phyloP scores from a whole-genome alignment of 2,888 invertebrate genomes.

The Yponomeuta evonymella region DNA sequence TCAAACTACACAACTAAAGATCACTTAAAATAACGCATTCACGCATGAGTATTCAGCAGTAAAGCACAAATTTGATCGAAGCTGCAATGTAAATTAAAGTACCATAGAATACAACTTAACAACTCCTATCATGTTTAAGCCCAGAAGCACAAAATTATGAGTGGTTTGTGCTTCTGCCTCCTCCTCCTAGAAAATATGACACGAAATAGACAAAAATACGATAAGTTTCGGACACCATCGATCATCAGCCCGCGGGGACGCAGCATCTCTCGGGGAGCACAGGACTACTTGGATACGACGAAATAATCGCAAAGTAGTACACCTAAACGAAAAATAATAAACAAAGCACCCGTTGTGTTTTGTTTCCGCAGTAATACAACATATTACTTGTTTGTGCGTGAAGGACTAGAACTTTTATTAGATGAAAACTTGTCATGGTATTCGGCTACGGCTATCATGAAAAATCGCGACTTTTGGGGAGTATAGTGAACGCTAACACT shows the following conservation, averaged over 20 bases:
- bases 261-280: not conserved
- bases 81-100: slow-evolving; percentile 68
- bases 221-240: not conserved
- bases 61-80: slow-evolving; percentile 73
- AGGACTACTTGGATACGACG: not conserved
- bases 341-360: slow-evolving; percentile 52
- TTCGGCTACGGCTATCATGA: slow-evolving; percentile 19
- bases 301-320: slow-evolving; percentile 22
- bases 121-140: slow-evolving; percentile 49
- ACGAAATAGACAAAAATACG: slow-evolving; percentile 40
- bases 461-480: slow-evolving; percentile 13
- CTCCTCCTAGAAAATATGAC: slow-evolving; percentile 53
- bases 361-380: slow-evolving; percentile 24
- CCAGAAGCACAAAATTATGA: slow-evolving; percentile 69
- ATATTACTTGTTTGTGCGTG: slow-evolving; percentile 62
- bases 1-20: slow-evolving; percentile 48
- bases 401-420: slow-evolving; percentile 67
- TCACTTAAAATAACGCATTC: slow-evolving; percentile 64
- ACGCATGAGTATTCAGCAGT: slow-evolving; percentile 75
- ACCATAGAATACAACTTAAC: slow-evolving; percentile 31
- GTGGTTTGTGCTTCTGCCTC: slow-evolving; percentile 35
- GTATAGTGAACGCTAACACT: slow-evolving; percentile 24
- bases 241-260: not conserved
- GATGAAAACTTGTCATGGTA: slow-evolving; percentile 58
- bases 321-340: slow-evolving; percentile 62